phyloP scores from a whole-genome alignment of 64 coral and sea anemone species.

The Actinia equina region DNA sequence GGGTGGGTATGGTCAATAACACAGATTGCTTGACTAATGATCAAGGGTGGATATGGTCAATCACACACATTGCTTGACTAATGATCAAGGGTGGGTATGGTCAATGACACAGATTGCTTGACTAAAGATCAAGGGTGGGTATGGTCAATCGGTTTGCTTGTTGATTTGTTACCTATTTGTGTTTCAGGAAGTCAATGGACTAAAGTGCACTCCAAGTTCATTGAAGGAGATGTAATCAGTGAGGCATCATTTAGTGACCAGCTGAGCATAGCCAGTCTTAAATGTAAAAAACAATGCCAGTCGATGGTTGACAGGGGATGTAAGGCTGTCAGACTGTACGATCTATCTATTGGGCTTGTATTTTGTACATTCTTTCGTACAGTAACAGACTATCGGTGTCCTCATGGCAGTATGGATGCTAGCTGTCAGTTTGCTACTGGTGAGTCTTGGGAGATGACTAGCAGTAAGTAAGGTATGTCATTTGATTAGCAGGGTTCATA shows the following conservation, averaged over 20 bases:
- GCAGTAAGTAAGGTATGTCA: not conserved
- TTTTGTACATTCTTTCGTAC: not conserved
- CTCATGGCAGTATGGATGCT: not conserved
- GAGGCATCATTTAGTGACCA: not conserved
- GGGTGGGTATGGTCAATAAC: not conserved
- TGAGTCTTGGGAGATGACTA: conserved; percentile 5
- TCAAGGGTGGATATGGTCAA: no score
- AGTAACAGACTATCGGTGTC: not conserved
- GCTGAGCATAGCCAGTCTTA: not conserved
- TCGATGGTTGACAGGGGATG: not conserved
- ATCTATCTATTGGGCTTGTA: conserved; percentile 4
- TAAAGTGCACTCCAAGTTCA: not conserved
- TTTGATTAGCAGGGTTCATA: not conserved
- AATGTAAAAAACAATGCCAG: conserved; percentile 2
- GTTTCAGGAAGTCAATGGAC: conserved; percentile 3
- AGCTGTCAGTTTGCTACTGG: not conserved
- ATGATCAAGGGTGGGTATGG: not conserved
- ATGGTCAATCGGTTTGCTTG: not conserved
- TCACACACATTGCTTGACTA: no score
- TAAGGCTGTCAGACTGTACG: conserved; percentile 3
- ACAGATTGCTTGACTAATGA: not conserved
- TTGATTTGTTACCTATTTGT: not conserved
- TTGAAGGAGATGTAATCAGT: conserved; percentile 5
- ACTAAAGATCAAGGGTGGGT: not conserved
- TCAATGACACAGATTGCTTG: not conserved